These are phyloP conservation scores for Metopia argyrocephala DNA, from an alignment of 2,888 invertebrate species.

Conservation along the genomic window DNA sequence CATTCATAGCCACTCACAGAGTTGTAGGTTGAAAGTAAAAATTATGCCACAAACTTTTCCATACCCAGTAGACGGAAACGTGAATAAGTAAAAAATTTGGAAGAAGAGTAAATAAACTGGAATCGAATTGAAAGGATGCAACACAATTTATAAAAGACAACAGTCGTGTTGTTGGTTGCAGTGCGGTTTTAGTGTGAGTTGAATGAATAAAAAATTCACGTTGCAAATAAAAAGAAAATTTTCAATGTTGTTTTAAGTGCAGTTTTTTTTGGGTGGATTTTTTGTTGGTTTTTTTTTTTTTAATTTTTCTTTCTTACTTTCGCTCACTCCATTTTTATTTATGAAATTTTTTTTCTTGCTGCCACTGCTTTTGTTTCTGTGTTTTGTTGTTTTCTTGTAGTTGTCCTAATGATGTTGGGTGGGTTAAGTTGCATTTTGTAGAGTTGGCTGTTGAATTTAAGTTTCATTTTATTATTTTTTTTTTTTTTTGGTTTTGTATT, in stretches of 20 bases:
- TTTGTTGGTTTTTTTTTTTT: slow-evolving; percentile 10
- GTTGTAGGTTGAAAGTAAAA: slow-evolving; percentile 27
- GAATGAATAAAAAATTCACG: slow-evolving; percentile 44
- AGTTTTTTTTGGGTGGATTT: slow-evolving; percentile 21
- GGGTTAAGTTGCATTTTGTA: slow-evolving; percentile 63
- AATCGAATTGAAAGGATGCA: slow-evolving; percentile 33
- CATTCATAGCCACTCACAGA: background rate
- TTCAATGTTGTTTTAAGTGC: slow-evolving; percentile 32
- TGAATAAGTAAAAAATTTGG: background rate
- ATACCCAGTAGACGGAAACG: background rate
- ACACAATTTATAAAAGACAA: slow-evolving; percentile 27
- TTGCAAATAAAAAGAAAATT: slow-evolving; percentile 34
- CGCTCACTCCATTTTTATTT: background rate
- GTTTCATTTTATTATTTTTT: slow-evolving; percentile 47
- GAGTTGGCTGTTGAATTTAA: slow-evolving; percentile 65
- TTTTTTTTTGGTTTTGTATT: slow-evolving; percentile 45
- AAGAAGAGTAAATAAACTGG: slow-evolving; percentile 41
- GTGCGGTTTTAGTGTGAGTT: slow-evolving; percentile 23
- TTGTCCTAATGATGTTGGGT: slow-evolving; percentile 45
- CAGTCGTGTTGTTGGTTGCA: slow-evolving; percentile 14
- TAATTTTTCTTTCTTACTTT: background rate
- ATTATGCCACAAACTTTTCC: slow-evolving; percentile 22
- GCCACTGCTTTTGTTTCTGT: background rate
- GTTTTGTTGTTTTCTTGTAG: slow-evolving; percentile 2
- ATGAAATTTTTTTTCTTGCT: background rate